Evolutionary conservation across 2,113 vertebrate species (phyloP), one percentile per base, ranked within the genome.

Genomic region (Pseudopipra pipra): DNA sequence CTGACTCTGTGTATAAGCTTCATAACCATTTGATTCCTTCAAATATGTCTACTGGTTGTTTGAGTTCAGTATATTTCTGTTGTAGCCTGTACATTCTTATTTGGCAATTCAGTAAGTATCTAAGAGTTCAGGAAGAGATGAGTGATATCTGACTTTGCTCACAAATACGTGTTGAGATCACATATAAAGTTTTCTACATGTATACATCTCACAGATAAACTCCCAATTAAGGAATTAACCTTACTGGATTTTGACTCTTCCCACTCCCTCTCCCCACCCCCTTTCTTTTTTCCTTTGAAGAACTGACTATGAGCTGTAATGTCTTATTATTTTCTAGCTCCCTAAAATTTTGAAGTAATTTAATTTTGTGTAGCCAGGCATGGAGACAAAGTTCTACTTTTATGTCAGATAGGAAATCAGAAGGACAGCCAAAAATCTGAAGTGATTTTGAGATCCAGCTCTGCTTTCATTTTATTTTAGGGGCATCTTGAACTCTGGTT

Each of bases 231-330:
- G 27, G 43, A 80, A 55, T 63, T 55, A 51, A 46, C 24, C 49
- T 56, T 2, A 39, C 7, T 77, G 58, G n/a, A 52, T 88, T 74
- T 54, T 85, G 28, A 51, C 20, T 56, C 3, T 39, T 8, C 2
- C 13, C 7, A 2, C 31, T 21, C 6, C 17, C 16, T 54, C 6
- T 61, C 11, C 4, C 14, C 6, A 59, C 0, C 0, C 9, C 25
- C 21, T 28, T 51, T 18, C 30, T 33, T 35, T 56, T 46, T 51
- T 35, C 6, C 9, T 10, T 39, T 68, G 39, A 84, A 75, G 47
- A 84, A 21, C 39, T 88, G 31, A 19, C 21, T 73, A 25, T 28
- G 25, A 54, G 8, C 30, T 63, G 10, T 63, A 25, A 63, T 20
- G 0, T 61, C 6, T 33, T 47, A 33, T 2, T 74, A 19, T 75